Percentiles rank a stretch among this genome's conserved stretches.
Conservation (phyloP, 1,140 invertebrate genomes). For the Tribolium madens region DNA sequence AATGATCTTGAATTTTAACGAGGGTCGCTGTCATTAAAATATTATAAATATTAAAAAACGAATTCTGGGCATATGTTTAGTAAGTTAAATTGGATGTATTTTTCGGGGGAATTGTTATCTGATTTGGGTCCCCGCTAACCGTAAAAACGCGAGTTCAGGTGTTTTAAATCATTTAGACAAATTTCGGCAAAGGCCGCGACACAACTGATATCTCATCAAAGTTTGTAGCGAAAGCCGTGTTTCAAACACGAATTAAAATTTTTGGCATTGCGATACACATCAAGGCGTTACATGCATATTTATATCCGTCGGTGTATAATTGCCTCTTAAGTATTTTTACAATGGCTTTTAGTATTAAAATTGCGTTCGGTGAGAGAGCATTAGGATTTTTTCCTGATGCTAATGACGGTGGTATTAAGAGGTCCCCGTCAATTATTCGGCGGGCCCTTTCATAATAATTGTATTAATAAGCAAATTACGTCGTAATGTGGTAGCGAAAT, state of each 20-base stretch:
- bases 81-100: slow-evolving; percentile 26
- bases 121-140: slow-evolving; percentile 13
- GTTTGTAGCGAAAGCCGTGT: neutral
- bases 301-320: slow-evolving; percentile 16
- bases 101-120: slow-evolving; percentile 21
- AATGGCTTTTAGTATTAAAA: slow-evolving; percentile 31
- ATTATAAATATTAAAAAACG: slow-evolving; percentile 28
- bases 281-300: slow-evolving; percentile 14
- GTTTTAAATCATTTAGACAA: slow-evolving; percentile 16
- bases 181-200: slow-evolving; percentile 2
- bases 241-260: slow-evolving; percentile 15
- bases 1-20: slow-evolving; percentile 27
- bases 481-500: slow-evolving; percentile 48
- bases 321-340: slow-evolving; percentile 31
- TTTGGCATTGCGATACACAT: slow-evolving; percentile 28
- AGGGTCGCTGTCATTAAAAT: slow-evolving; percentile 35
- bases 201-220: neutral
- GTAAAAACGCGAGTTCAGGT: slow-evolving; percentile 7
- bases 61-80: slow-evolving; percentile 18
- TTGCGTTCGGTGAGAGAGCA: slow-evolving; percentile 34
- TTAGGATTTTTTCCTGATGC: slow-evolving; percentile 37
- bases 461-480: slow-evolving; percentile 48
- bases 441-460: slow-evolving; percentile 44
- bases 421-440: slow-evolving; percentile 27
- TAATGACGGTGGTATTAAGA: slow-evolving; percentile 13